Percentiles rank a stretch among this genome's conserved stretches.
phyloP scores from a whole-genome alignment of 2,888 invertebrate species.

The Miltochrista miniata region DNA sequence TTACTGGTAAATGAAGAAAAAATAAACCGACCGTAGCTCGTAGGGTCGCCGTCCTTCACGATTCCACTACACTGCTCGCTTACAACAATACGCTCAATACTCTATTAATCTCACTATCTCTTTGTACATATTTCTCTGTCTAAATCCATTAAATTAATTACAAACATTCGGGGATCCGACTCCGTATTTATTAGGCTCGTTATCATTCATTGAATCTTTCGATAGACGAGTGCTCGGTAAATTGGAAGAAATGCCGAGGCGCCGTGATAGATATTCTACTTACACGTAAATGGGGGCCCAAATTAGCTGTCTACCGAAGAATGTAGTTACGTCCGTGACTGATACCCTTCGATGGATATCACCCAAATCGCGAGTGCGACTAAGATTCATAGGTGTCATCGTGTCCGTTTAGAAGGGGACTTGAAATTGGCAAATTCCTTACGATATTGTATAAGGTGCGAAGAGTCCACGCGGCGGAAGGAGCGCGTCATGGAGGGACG shows the following conservation, averaged over 20 bases:
- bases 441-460: conserved; percentile 61
- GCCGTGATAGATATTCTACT: conserved; percentile 74
- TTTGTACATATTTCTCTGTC: conserved; percentile 82
- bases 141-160: conserved; percentile 84
- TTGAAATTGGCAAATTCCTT: conserved; percentile 73
- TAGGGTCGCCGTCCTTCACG: conserved; percentile 24
- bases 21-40: conserved; percentile 47
- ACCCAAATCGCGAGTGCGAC: conserved; percentile 47
- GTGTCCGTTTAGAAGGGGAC: conserved; percentile 53
- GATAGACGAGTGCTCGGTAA: conserved; percentile 70
- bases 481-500: conserved; percentile 34
- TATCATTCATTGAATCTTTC: conserved; percentile 83
- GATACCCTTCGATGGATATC: conserved; percentile 59
- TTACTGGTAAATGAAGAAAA: conserved; percentile 67
- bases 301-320: conserved; percentile 78
- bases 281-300: conserved; percentile 75
- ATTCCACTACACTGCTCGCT: conserved; percentile 7
- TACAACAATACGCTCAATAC: conserved; percentile 58
- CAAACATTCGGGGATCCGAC: conserved; percentile 77
- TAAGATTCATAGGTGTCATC: conserved; percentile 77
- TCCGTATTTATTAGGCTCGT: conserved; percentile 82
- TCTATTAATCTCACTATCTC: conserved; percentile 80
- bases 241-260: conserved; percentile 70
- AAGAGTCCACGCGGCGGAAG: conserved; percentile 35
- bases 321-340: conserved; percentile 77